Conservation (phyloP, 2,797 vertebrate species). For the Spondyliosoma cantharus region DNA sequence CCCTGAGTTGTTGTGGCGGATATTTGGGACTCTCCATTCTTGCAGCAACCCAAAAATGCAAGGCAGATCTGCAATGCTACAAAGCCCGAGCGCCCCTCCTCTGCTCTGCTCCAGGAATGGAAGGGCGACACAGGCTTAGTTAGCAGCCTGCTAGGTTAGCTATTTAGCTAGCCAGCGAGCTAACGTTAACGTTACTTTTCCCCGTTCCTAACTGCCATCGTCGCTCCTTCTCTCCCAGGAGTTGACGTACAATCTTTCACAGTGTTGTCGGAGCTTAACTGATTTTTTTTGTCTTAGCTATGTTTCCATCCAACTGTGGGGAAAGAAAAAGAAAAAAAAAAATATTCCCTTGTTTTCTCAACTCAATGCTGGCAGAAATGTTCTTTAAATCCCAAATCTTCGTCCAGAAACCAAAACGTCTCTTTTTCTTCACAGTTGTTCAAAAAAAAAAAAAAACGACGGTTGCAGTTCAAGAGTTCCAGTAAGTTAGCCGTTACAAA, state of each 20-base stretch:
- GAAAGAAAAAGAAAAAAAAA: conserved; percentile 40
- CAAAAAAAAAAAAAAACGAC: conserved; percentile 24
- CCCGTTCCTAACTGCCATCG: conserved; percentile 62
- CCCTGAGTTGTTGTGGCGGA: conserved; percentile 62
- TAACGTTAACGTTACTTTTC: conserved; percentile 73
- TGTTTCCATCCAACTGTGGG: conserved; percentile 34
- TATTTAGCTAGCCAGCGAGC: conserved; percentile 66
- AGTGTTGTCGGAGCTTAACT: background rate
- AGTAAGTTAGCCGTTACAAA: conserved; percentile 40
- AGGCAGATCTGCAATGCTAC: conserved; percentile 86
- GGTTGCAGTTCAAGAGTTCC: conserved; percentile 35
- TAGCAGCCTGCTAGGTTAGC: conserved; percentile 80
- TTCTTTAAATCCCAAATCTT: conserved; percentile 81
- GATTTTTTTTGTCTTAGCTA: conserved; percentile 3
- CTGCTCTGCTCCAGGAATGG: conserved; percentile 79
- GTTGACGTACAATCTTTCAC: conserved; percentile 16
- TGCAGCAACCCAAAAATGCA: conserved; percentile 68
- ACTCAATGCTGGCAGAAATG: conserved; percentile 65
- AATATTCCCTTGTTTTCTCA: conserved; percentile 64
- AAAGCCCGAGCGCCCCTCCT: conserved; percentile 85
- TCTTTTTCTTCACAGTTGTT: no score
- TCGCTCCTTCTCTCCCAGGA: conserved; percentile 17
- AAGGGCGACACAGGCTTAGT: conserved; percentile 81
- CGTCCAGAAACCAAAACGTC: conserved; percentile 36
- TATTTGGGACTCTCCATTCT: conserved; percentile 79